Evolutionary conservation across 92 coral and sea anemone species (phyloP), one percentile per base, ranked within the genome.

Genomic region (Actinostola sp.): DNA sequence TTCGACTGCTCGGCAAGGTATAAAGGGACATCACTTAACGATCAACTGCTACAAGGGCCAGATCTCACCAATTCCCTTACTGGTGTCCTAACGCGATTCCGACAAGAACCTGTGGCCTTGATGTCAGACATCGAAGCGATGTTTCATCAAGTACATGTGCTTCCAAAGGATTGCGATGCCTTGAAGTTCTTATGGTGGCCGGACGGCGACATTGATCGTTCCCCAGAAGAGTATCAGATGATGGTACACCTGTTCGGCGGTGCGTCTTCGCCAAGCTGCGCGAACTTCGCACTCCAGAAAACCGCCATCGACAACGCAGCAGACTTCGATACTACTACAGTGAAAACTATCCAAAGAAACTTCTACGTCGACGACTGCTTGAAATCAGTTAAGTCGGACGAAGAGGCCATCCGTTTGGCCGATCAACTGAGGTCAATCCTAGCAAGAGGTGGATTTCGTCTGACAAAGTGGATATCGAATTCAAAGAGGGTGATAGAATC

Each of bases 41-140:
- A 83, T 81, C 69, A 87, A 72, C 75, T 87, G 72, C 59, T 86
- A 81, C 91, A 66, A 76, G 81, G 70, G 81, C 81, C 76, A 70
- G 76, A 73, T 60, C 60, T 72, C n/a, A 81, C 86, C 39, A 80
- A 80, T 63, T 71, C 79, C 44, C 67, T 80, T 13, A 63, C 50
- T 52, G 85, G 79, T 51, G 82, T 82, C 20, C 71, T 82, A 61
- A 74, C 76, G 54, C 23, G 77, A 66, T 82, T 82, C 67, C 74
- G 77, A 53, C 76, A 82, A 39, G 82, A 71, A 49, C 61, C 73
- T 15, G 65, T 74, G 14, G 72, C 80, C 61, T 64, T 81, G 34
- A 81, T 57, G 75, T 65, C 86, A 28, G 80, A 80, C 74, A 66
- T 72, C 56, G 76, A 64, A 39, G 78, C 72, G 2, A 80, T 80